Evolutionary conservation across 2,888 invertebrate genomes (phyloP), one percentile per base, ranked within the genome.

Genomic region (Metacarcinus magister): DNA sequence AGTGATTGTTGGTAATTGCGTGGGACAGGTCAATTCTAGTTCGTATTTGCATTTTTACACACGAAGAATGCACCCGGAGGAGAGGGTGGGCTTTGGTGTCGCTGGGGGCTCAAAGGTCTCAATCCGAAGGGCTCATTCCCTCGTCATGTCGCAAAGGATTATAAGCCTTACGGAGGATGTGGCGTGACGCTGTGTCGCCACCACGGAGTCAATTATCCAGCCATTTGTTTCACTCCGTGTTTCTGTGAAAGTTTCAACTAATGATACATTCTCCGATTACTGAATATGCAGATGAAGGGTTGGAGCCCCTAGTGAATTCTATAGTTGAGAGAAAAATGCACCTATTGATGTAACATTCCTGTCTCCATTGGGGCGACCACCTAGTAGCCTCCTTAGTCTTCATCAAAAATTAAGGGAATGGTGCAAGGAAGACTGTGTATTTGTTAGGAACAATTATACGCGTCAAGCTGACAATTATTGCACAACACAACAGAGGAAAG

Each of bases 1-100:
- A 87, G 95, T 93, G 95, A 95, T 95, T 93, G 92, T 48, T 95
- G 32, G 92, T 95, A 95, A 95, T 95, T 95, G 95, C 95, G 95
- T 95, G 93, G 95, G 93, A 95, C 95, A 93, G 95, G 95, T 95
- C 95, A 87, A 95, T 95, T 92, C 92, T 32, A 87, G 87, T 39
- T 23, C 54, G 13, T 32, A 95, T 95, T 95, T 95, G 95, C 95
- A 95, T 95, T 87, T 93, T 95, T 46, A 95, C 92, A 43, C 95
- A 95, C 95, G 95, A 87, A 95, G 95, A 93, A 93, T 87, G 95
- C 95, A 92, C 87, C 95, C 95, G n/a, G 92, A 43, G 92, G 95
- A 82, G 54, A 54, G 48, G 92, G 54, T n/a, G 93, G 92, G 92
- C 1, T 8, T 43, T 75, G 92, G 28, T 28, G 75, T 75, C 28